phyloP scores from a whole-genome alignment of 92 coral and sea anemone genomes.

The Siderastrea siderea region DNA sequence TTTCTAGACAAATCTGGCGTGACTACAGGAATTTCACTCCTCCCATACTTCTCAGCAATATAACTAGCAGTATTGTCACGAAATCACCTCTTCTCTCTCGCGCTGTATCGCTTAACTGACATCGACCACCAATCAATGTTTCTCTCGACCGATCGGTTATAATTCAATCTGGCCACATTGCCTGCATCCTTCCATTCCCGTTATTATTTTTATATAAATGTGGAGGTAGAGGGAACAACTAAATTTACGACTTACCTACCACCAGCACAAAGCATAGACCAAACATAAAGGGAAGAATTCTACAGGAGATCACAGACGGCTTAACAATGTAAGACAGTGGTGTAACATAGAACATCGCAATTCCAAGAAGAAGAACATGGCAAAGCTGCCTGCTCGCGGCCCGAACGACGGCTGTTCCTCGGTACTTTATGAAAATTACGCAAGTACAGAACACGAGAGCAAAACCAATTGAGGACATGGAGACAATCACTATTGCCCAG shows the following conservation, averaged over 20 bases:
- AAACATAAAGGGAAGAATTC: slow-evolving; percentile 67
- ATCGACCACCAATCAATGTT: no score
- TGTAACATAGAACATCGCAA: slow-evolving; percentile 71
- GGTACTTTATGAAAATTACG: slow-evolving; percentile 51
- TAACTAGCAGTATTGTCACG: no score
- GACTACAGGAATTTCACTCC: no score
- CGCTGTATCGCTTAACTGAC: no score
- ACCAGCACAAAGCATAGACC: slow-evolving; percentile 77
- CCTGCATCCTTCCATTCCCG: no score
- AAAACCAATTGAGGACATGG: slow-evolving; percentile 65
- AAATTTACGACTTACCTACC: slow-evolving; percentile 60
- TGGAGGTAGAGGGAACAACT: no score
- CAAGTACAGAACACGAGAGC: slow-evolving; percentile 50
- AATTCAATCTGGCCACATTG: no score
- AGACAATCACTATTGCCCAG: slow-evolving; percentile 66
- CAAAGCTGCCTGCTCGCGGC: slow-evolving; percentile 87
- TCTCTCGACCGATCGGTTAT: no score
- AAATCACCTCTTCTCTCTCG: no score
- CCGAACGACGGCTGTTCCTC: slow-evolving; percentile 74
- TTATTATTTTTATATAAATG: no score
- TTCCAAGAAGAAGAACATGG: slow-evolving; percentile 71
- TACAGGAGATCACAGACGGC: slow-evolving; percentile 66
- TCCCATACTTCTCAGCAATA: no score
- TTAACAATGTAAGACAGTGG: slow-evolving; percentile 61
- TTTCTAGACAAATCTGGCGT: no score